Base-by-base conservation (phyloP, 2,797 vertebrate species). In the Coregonus ussuriensis region DNA sequence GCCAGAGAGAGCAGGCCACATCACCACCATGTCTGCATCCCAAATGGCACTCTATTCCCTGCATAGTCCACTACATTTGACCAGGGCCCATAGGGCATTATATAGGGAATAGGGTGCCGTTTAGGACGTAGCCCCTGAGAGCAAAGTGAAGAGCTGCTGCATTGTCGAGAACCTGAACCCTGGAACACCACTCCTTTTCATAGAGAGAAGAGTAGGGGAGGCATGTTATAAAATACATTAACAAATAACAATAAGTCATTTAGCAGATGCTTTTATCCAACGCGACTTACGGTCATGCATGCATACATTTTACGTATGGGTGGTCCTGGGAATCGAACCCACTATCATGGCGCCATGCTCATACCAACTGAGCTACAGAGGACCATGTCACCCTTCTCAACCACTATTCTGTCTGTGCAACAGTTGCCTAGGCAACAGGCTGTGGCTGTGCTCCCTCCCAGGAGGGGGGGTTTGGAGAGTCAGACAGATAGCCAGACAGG, bases 391-490 rank as follows among this genome's bases (percentile, higher is more conserved):
- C 56, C n/a, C 16, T 59, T 3, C 56, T 13, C 52, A 11, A 53
- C 5, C 52, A 53, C 52, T 59, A 59, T 2, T 15, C 53, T 56
- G 53, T 59, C 71, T 29, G 71, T 29, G 51, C 63, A 67, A 67
- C 63, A 67, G 62, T 75, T 75, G 63, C 74, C 25, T 51, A 66
- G 74, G 74, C 25, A 67, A 67, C 74, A 29, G 62, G 21, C 35
- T 21, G n/a, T 31, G 37, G 54, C 37, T 51, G 25, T 59, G 41
- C 47, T 72, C 4, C 21, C 71, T 51, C 25, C 47, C 71, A 18
- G 25, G 71, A 7, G 6, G 15, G 9, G 9, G 16, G 18, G 29
- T 31, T 47, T n/a, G 21, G 47, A 29, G n/a, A 29, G 54, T 4
- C 62, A 63, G 52, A n/a, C 51, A 33, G 31, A 33, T 33, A 71